A percentile compares a stretch with the other conserved stretches of the same genome.
These are phyloP conservation scores for Dryobota labecula DNA, from an alignment of 2,888 invertebrate genomes.

Conservation along the genomic window DNA sequence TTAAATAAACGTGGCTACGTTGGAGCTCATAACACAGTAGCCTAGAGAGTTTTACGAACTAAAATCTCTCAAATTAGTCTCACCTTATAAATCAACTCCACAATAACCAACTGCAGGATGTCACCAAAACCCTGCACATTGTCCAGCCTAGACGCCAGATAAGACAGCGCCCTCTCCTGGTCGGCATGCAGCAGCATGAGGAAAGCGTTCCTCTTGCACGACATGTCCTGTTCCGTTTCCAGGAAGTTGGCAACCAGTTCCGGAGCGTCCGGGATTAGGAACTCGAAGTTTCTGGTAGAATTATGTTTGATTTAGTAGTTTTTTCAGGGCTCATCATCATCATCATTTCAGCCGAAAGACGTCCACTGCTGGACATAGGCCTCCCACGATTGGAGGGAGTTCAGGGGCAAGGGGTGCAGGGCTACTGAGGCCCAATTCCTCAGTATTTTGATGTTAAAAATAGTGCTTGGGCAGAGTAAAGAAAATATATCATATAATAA, in stretches of 20 bases:
- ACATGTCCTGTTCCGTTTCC: slow-evolving; percentile 99
- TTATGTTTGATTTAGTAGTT: neutral
- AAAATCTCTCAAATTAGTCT: neutral
- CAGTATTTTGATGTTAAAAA: too few relatives aligned
- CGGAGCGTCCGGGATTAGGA: slow-evolving; percentile 99
- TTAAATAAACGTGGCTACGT: neutral
- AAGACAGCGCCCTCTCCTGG: slow-evolving; percentile 97
- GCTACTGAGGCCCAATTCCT: too few relatives aligned
- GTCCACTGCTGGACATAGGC: too few relatives aligned
- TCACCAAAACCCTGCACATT: slow-evolving; percentile 98
- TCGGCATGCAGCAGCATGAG: slow-evolving; percentile 99
- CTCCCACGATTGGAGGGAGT: too few relatives aligned
- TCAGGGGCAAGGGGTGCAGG: too few relatives aligned
- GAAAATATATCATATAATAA: too few relatives aligned
- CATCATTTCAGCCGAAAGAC: too few relatives aligned
- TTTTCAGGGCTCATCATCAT: too few relatives aligned
- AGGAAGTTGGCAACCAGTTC: slow-evolving; percentile 98
- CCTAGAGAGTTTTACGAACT: neutral
- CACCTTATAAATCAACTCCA: slow-evolving; percentile 99
- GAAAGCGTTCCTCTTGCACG: slow-evolving; percentile 99
- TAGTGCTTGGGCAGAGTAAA: too few relatives aligned
- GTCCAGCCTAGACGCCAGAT: slow-evolving; percentile 97
- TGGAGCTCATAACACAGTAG: neutral
- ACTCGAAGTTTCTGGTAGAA: slow-evolving; percentile 96
- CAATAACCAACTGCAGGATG: slow-evolving; percentile 99